These are phyloP conservation scores for Ochropleura leucogaster DNA, from an alignment of 2,888 invertebrate species.

Conservation along the genomic window DNA sequence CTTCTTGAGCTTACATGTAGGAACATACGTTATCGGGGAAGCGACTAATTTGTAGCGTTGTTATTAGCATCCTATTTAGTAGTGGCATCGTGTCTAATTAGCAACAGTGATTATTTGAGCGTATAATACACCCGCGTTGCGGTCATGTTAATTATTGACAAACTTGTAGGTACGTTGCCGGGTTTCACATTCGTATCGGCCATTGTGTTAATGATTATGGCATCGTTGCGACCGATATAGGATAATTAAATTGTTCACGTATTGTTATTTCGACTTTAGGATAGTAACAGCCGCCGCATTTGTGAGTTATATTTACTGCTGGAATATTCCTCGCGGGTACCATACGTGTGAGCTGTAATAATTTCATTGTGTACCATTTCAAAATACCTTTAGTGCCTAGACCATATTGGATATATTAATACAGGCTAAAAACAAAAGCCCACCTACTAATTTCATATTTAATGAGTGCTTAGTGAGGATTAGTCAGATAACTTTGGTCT, in stretches of 20 bases:
- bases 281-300: constrained; percentile 17
- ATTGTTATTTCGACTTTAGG: constrained; percentile 57
- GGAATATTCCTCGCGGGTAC: constrained; percentile 42
- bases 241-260: constrained; percentile 64
- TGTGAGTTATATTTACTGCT: constrained; percentile 20
- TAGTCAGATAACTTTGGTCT: constrained; percentile 9
- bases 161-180: constrained; percentile 61
- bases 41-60: constrained; percentile 56
- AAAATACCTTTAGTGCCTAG: not conserved
- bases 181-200: constrained; percentile 55
- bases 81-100: constrained; percentile 71
- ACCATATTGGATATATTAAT: not conserved
- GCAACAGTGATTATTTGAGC: constrained; percentile 69
- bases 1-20: not conserved
- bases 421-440: constrained; percentile 1
- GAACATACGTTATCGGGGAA: constrained; percentile 19
- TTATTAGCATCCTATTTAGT: constrained; percentile 68
- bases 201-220: constrained; percentile 69
- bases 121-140: constrained; percentile 67
- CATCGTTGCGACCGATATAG: constrained; percentile 64
- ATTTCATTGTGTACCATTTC: constrained; percentile 14
- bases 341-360: constrained; percentile 13
- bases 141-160: constrained; percentile 74
- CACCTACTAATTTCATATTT: not conserved
- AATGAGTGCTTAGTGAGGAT: constrained; percentile 11